Percentiles rank a stretch among this genome's conserved stretches.
Conservation (phyloP, 2,113 vertebrate species). For the Petroica traversi region DNA sequence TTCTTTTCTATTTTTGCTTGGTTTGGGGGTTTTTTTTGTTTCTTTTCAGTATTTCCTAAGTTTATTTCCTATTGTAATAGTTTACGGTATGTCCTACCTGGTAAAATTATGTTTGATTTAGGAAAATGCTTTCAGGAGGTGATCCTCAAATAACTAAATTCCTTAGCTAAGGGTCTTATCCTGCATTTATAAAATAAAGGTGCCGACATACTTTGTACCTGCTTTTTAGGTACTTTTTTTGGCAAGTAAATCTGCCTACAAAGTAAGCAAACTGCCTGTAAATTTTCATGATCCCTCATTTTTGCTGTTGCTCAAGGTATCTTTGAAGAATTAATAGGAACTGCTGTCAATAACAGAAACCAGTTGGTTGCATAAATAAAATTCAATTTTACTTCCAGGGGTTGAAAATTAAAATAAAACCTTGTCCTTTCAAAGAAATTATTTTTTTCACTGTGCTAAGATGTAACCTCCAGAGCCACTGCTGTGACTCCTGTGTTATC, state of each 20-base stretch:
- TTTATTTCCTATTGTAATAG: not conserved
- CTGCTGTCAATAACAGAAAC: not conserved
- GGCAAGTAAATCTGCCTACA: not conserved
- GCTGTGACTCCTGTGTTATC: not conserved
- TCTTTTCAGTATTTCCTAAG: not conserved
- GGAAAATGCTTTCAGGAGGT: not conserved
- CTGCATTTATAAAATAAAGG: not conserved
- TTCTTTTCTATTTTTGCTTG: no score
- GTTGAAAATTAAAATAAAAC: not conserved
- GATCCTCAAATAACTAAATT: not conserved
- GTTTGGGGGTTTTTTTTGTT: no score
- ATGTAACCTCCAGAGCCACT: not conserved
- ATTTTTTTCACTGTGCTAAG: not conserved
- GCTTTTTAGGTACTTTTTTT: not conserved
- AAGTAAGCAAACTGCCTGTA: not conserved
- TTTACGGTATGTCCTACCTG: not conserved
- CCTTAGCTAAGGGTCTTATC: not conserved
- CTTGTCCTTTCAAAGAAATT: not conserved
- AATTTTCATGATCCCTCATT: not conserved
- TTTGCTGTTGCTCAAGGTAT: not conserved
- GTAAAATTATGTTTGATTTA: not conserved
- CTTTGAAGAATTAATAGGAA: constrained; percentile 16
- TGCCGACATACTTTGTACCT: not conserved
- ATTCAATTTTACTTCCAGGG: not conserved
- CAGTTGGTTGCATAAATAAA: not conserved